Evolutionary conservation across 37 sponge, comb jelly and placozoan species (phyloP).

Genomic region (Halichondria panicea): DNA sequence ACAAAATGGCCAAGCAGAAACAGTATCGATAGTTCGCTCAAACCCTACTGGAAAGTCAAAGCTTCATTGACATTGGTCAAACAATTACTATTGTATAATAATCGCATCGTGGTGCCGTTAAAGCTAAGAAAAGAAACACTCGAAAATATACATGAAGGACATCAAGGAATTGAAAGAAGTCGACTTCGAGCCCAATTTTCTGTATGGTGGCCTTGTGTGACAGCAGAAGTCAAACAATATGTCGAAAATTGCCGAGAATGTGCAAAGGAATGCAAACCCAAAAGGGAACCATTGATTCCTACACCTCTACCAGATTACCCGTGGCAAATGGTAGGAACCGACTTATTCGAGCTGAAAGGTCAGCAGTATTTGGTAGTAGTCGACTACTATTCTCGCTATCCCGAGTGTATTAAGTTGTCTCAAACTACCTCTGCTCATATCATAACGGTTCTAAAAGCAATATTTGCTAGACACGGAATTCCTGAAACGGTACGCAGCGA

Average conservation of each 20-base stretch:
- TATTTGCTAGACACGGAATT: conserved; percentile 32
- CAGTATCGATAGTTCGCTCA: too few relatives aligned
- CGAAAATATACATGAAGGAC: too few relatives aligned
- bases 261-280: too few relatives aligned
- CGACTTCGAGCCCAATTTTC: too few relatives aligned
- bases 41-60: conserved; percentile 9
- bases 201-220: too few relatives aligned
- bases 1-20: conserved; percentile 40
- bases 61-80: conserved; percentile 2
- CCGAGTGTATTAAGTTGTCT: conserved; percentile 18
- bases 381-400: conserved; percentile 37
- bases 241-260: too few relatives aligned
- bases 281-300: conserved; percentile 20
- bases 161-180: too few relatives aligned
- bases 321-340: conserved; percentile 25
- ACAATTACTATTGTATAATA: background rate
- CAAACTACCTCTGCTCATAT: conserved; percentile 13
- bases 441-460: conserved; percentile 10
- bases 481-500: conserved; percentile 25
- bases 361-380: conserved; percentile 5
- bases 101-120: too few relatives aligned
- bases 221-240: too few relatives aligned
- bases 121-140: too few relatives aligned
- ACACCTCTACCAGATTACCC: conserved; percentile 35
- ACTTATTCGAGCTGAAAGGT: conserved; percentile 19